Base-by-base conservation (phyloP, 2,113 vertebrate genomes). In the Alethe diademata region DNA sequence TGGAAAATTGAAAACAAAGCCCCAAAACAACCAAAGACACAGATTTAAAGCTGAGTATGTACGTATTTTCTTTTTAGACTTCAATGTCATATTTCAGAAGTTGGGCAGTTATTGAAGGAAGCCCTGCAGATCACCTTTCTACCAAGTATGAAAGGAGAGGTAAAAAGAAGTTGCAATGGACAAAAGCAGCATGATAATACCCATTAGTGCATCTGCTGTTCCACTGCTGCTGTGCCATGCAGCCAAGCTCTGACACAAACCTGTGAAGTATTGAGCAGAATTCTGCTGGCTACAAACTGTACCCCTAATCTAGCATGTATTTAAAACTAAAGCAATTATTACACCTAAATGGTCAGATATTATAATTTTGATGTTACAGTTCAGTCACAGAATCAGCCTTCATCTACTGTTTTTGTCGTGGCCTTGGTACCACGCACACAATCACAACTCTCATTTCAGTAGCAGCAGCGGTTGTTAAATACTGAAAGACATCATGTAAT, bases 161-260 rank as follows among this genome's bases (percentile, higher is more conserved):
- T 4, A 2, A 24, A 57, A 62, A 60, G 5, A 40, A 40, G 5
- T 47, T 75, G 29, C 29, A 79, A 7, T 12, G 22, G 65, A 20
- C 33, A 42, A 50, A 51, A 62, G 38, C 16, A 42, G 12, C 5
- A 9, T 3, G 6, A 25, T 53, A 20, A 35, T 9, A 23, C 6
- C 28, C 6, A 5, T 14, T 8, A 61, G 36, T 19, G 7, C 35
- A 50, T 24, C 51, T 43, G 6, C 36, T 71, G 8, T 25, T n/a
- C 31, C 36, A 42, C 23, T 14, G n/a, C 43, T 67, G 33, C 22
- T 0, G 0, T 42, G 47, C 22, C 33, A 9, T 2, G n/a, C 1
- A 58, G 56, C 23, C 70, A 74, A 74, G 38, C 23, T 65, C 43
- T 74, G 26, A 20, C 8, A 64, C 16, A 91, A 10, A 38, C 45